Conservation (phyloP, 2,888 invertebrate genomes). For the Tetranychus piercei region DNA sequence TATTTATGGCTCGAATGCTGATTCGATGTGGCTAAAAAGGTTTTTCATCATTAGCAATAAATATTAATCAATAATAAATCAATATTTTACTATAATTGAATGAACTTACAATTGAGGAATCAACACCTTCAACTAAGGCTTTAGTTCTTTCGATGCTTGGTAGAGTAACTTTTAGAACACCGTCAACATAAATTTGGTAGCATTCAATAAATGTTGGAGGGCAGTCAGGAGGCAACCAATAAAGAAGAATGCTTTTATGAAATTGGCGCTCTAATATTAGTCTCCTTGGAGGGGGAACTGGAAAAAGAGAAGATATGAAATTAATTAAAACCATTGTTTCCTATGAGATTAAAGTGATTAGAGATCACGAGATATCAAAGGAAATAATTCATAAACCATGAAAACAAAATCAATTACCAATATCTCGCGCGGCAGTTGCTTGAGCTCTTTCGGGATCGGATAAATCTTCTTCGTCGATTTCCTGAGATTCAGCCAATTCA, state of each 20-base stretch:
- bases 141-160: slow-evolving; percentile 79
- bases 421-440: slow-evolving; percentile 29
- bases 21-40: slow-evolving; percentile 67
- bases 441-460: slow-evolving; percentile 26
- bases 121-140: slow-evolving; percentile 90
- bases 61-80: background rate
- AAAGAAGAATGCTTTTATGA: slow-evolving; percentile 91
- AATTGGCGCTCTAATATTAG: slow-evolving; percentile 90
- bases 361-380: background rate
- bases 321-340: no score
- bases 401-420: slow-evolving; percentile 28
- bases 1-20: slow-evolving; percentile 85
- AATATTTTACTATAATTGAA: background rate
- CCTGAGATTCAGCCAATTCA: slow-evolving; percentile 33
- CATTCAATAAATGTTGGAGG: slow-evolving; percentile 61
- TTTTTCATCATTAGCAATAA: background rate
- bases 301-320: no score
- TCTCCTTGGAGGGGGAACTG: slow-evolving; percentile 69
- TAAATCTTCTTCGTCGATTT: slow-evolving; percentile 33
- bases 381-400: no score
- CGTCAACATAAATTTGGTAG: slow-evolving; percentile 92
- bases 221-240: slow-evolving; percentile 76
- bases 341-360: background rate
- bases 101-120: slow-evolving; percentile 60
- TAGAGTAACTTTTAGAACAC: slow-evolving; percentile 81